phyloP scores from a whole-genome alignment of 2,113 vertebrate genomes.

The Azemiops feae region DNA sequence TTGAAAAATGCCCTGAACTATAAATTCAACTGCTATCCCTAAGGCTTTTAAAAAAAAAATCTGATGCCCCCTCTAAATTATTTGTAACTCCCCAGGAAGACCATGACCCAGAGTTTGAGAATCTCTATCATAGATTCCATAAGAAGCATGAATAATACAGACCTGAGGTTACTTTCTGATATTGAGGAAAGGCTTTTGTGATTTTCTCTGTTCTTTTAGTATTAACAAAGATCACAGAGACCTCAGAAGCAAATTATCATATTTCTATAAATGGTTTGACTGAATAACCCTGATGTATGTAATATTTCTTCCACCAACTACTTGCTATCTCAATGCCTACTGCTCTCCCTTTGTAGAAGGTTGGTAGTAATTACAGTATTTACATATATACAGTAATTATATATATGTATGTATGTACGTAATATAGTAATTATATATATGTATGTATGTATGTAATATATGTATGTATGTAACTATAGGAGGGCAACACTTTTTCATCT shows the following conservation, averaged over 20 bases:
- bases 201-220: not conserved
- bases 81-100: not conserved
- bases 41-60: not conserved
- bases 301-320: not conserved
- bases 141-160: not conserved
- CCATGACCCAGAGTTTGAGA: not conserved
- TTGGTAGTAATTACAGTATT: not conserved
- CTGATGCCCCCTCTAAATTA: not conserved
- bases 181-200: not conserved
- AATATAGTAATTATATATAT: no score
- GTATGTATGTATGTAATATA: no score
- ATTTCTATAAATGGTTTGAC: not conserved
- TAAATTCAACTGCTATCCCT: not conserved
- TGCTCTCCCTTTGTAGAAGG: not conserved
- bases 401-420: no score
- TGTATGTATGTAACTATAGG: not conserved
- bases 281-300: not conserved
- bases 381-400: not conserved
- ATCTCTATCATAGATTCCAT: not conserved
- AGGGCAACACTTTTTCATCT: not conserved
- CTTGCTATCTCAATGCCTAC: not conserved
- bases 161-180: not conserved
- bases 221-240: not conserved
- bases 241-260: not conserved
- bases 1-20: not conserved